Evolutionary conservation across 23 tunicate genomes (phyloP), one percentile per base, ranked within the genome.

Genomic region (Aplidium turbinatum): DNA sequence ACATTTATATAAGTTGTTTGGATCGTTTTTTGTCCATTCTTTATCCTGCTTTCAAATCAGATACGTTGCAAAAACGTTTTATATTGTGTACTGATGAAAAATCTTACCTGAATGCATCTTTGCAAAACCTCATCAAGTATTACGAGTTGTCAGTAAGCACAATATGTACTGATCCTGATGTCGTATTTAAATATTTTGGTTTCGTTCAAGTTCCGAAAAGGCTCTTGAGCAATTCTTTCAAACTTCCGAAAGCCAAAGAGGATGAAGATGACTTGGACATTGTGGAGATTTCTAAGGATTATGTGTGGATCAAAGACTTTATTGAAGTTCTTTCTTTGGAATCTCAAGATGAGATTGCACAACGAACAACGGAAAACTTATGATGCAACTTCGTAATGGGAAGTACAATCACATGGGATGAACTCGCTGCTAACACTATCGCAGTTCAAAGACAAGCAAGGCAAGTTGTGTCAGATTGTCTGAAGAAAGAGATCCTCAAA

Each of bases 371-470:
- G 0, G 18, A n/a, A 0, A 40, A 30, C 16, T 22, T 29, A 19
- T 76, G 76, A 4, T 29, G 24, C 5, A 79, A 81, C 21, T 81
- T 71, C 32, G 33, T 81, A 20, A 72, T 45, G 36, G 86, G 86
- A 23, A 72, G 86, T 1, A 31, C 34, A 18, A 31, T 71, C 6
- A 58, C 72, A 5, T 81, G 86, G 86, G 64, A 58, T 56, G 86
- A 76, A 13, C 27, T 81, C 9, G 78, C 52, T 3, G 31, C 56
- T 72, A 68, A 75, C 9, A 25, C 22, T 2, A 76, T 28, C 16
- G 86, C 35, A 28, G 72, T 81, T 39, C 9, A 60, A 27, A 38
- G 86, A 33, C 58, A 70, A 19, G 60, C 35, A 22, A 58, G 38
- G 33, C 48, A 71, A 31, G 1, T 2, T 0, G 72, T 60, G 11